Evolutionary conservation across 2,797 vertebrate species (phyloP), one percentile per base, ranked within the genome.

Genomic region (Melanotaenia parkinsoni): DNA sequence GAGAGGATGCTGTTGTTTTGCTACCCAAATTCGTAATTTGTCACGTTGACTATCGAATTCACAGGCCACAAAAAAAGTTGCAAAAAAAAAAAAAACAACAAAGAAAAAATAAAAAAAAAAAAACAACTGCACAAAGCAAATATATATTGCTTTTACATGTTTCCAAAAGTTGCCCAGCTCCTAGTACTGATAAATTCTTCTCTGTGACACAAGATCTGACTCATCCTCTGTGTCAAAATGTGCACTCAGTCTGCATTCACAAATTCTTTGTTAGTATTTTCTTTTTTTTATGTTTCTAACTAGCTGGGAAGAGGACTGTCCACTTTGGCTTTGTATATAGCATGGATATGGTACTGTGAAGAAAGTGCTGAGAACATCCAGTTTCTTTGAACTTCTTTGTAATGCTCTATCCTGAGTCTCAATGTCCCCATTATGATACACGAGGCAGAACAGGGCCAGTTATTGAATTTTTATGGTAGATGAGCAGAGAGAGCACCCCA

Each of bases 241-340:
- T 87, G 74, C 80, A 76, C 78, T 83, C 76, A 45, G 77, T 79
- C 85, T 80, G 76, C 74, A 76, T 83, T 83, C 85, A 90, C 84
- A 38, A 54, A 69, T 69, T 84, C 66, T 84, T 85, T 87, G 67
- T 86, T 78, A 57, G 68, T 79, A 63, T 76, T 59, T 82, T 37
- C 58, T 86, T 86, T 89, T 84, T 87, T 88, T 84, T 75, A 79
- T 79, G 79, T 86, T 87, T 88, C 72, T 84, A 80, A 85, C 65
- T 70, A 84, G 77, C 70, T 81, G 28, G 56, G 72, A 83, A 75
- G 67, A 86, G 68, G 70, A 85, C 67, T 80, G 83, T 86, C 79
- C 86, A 82, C 81, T 80, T 89, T 70, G 84, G 90, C 89, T 92
- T 93, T 93, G 91, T 93, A 92, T 83, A 92, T 92, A 93, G 91